Percentiles rank a stretch among this genome's conserved stretches.
Evolutionary conservation across 2,888 invertebrate genomes (phyloP).

Genomic region (Petrolisthes cinctipes): DNA sequence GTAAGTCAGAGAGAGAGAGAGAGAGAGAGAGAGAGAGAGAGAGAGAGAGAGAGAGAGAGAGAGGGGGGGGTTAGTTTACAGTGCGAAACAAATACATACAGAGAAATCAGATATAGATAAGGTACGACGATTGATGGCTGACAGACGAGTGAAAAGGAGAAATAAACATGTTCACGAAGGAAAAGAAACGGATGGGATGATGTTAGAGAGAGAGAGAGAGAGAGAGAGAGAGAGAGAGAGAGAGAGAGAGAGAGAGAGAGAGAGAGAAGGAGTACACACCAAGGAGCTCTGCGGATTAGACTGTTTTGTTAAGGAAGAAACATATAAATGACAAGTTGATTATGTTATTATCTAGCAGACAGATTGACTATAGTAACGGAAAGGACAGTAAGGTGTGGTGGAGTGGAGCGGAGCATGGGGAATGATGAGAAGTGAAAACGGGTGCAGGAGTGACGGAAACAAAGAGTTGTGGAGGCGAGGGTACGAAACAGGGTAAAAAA

Average conservation of each 20-base stretch:
- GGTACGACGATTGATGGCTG: too few species aligned
- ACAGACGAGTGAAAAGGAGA: background rate
- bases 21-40: background rate
- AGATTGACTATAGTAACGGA: background rate
- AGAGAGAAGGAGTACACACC: background rate
- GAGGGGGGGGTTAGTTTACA: background rate
- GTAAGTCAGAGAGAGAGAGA: conserved; percentile 8
- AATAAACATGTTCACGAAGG: background rate
- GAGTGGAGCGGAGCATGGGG: background rate
- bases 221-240: background rate
- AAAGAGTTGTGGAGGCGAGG: background rate
- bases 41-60: background rate
- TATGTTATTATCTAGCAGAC: too few species aligned
- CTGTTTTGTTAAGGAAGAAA: too few species aligned
- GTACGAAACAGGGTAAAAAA: background rate
- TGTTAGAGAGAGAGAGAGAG: background rate
- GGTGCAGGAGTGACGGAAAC: background rate
- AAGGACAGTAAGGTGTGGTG: background rate
- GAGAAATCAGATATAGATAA: too few species aligned
- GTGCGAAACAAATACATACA: too few species aligned
- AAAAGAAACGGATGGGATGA: background rate
- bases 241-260: background rate
- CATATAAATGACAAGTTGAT: too few species aligned
- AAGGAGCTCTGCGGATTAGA: background rate
- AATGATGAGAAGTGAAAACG: background rate